These are phyloP conservation scores for Graphium colonna DNA, from an alignment of 2,888 invertebrate species.

Conservation along the genomic window DNA sequence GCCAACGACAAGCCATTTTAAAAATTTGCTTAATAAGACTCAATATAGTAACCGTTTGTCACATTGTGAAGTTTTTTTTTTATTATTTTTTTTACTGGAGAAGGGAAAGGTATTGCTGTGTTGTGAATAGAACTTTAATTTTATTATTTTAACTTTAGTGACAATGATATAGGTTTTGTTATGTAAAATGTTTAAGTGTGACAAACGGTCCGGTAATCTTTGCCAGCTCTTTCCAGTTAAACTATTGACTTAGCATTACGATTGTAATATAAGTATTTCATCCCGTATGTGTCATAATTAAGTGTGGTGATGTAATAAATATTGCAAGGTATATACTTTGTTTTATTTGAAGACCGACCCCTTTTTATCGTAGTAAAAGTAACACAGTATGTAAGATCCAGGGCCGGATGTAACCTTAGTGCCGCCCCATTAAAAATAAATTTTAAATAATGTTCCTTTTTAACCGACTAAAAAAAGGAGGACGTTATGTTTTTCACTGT, in stretches of 20 bases:
- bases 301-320: constrained; percentile 69
- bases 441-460: too few relatives aligned
- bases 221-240: constrained; percentile 49
- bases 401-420: too few relatives aligned
- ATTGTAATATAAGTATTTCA: constrained; percentile 63
- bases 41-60: not conserved
- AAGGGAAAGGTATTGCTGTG: not conserved
- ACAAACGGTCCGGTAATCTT: constrained; percentile 25
- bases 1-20: constrained; percentile 36
- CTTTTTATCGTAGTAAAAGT: too few relatives aligned
- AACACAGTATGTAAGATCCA: too few relatives aligned
- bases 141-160: constrained; percentile 10
- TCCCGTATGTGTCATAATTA: constrained; percentile 71
- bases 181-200: constrained; percentile 29
- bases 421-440: too few relatives aligned
- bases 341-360: constrained; percentile 23
- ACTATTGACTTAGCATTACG: constrained; percentile 50
- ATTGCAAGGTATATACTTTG: constrained; percentile 37
- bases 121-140: not conserved
- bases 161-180: constrained; percentile 11
- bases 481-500: too few relatives aligned
- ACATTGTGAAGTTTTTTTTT: not conserved
- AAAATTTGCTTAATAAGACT: not conserved
- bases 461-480: too few relatives aligned
- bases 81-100: not conserved